Conservation (phyloP, 53 echinoderm and acorn worm species). For the Arbacia lixula region DNA sequence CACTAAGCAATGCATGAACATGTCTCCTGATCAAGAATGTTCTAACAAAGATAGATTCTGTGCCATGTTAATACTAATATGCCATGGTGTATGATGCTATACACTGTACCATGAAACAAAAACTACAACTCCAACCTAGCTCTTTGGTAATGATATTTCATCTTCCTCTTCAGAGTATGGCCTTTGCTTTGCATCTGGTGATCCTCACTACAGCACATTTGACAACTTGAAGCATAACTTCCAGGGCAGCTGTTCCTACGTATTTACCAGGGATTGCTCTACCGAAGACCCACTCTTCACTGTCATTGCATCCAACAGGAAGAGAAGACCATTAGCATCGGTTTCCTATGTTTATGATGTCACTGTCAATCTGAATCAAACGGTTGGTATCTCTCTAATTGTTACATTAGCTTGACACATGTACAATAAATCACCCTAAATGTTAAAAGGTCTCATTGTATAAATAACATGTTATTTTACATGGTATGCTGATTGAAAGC, state of each 20-base stretch:
- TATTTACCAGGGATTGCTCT: slow-evolving; percentile 75
- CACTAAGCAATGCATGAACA: background rate
- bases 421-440: no score
- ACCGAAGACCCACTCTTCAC: slow-evolving; percentile 48
- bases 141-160: background rate
- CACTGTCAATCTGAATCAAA: slow-evolving; percentile 59
- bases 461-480: no score
- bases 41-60: no score
- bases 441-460: no score
- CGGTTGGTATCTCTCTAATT: slow-evolving; percentile 49
- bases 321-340: slow-evolving; percentile 44
- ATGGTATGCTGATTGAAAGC: no score
- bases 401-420: no score
- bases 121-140: no score
- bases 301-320: slow-evolving; percentile 72
- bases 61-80: no score
- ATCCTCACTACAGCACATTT: slow-evolving; percentile 95
- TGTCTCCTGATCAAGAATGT: no score
- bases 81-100: no score
- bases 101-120: no score
- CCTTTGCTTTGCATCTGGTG: slow-evolving; percentile 79
- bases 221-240: slow-evolving; percentile 89
- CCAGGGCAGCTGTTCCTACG: slow-evolving; percentile 84
- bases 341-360: slow-evolving; percentile 82
- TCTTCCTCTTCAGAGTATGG: slow-evolving; percentile 73